phyloP scores from a whole-genome alignment of 1,140 invertebrate genomes.

The Penaeus chinensis region DNA sequence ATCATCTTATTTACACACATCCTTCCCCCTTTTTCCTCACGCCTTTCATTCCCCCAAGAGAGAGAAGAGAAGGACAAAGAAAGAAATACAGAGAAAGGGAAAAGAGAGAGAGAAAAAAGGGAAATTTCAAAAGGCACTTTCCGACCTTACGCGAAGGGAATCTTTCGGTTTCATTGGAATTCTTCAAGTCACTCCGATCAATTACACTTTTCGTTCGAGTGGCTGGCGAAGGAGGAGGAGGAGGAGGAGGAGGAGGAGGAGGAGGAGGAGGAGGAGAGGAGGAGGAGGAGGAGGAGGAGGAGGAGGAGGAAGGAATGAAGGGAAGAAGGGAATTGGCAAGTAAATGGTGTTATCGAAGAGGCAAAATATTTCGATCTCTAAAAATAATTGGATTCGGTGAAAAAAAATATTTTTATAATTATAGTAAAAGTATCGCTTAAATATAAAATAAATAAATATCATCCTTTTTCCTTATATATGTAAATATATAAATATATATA shows the following conservation, averaged over 20 bases:
- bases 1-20: too few species aligned
- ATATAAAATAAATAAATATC: too few species aligned
- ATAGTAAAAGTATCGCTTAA: too few species aligned
- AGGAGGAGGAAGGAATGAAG: background rate
- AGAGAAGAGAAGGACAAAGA: background rate
- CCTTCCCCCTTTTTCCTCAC: too few species aligned
- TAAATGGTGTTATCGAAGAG: background rate
- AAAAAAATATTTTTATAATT: too few species aligned
- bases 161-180: conserved; percentile 39
- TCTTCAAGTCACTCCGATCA: conserved; percentile 39
- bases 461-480: too few species aligned
- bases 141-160: too few species aligned
- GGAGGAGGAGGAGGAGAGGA: background rate
- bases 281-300: background rate
- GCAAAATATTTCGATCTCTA: too few species aligned
- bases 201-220: conserved; percentile 56
- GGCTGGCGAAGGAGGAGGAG: conserved; percentile 21
- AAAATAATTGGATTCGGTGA: too few species aligned
- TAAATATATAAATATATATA: too few species aligned
- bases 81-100: conserved; percentile 18
- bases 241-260: background rate
- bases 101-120: conserved; percentile 31
- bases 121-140: background rate
- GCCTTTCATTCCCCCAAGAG: background rate
- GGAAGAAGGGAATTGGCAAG: background rate